Conservation (phyloP, 2,888 invertebrate species). For the Polymixis flavicincta region DNA sequence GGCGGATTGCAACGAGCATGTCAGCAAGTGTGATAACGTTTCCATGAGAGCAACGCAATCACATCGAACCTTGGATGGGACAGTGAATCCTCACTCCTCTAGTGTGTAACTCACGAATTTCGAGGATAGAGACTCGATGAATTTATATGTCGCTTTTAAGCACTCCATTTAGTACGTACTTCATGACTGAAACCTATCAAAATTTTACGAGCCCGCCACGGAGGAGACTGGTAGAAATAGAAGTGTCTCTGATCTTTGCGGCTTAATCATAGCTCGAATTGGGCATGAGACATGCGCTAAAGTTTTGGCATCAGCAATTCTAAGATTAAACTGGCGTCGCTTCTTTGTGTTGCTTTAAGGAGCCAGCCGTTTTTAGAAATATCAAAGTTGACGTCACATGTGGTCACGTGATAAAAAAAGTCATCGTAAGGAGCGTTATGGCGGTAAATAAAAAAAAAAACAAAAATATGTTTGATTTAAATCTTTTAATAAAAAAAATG, state of each 20-base stretch:
- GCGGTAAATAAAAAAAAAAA: too few relatives aligned
- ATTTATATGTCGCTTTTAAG: slow-evolving; percentile 11
- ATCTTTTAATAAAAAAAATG: too few relatives aligned
- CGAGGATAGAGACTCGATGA: slow-evolving; percentile 6
- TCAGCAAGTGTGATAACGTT: background rate
- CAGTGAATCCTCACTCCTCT: background rate
- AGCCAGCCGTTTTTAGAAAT: slow-evolving; percentile 24
- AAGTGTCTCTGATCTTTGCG: slow-evolving; percentile 60
- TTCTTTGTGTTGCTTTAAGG: background rate
- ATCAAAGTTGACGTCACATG: too few relatives aligned
- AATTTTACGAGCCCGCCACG: slow-evolving; percentile 63
- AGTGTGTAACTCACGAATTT: slow-evolving; percentile 6
- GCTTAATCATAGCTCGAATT: slow-evolving; percentile 52
- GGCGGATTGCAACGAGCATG: background rate
- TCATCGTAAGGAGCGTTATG: too few relatives aligned
- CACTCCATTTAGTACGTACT: slow-evolving; percentile 53
- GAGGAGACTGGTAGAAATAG: slow-evolving; percentile 59
- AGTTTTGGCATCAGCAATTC: slow-evolving; percentile 33
- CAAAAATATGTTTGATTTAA: too few relatives aligned
- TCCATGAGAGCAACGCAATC: slow-evolving; percentile 19
- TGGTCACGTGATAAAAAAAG: too few relatives aligned
- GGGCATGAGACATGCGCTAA: slow-evolving; percentile 24
- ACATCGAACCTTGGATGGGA: background rate
- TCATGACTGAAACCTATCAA: slow-evolving; percentile 52
- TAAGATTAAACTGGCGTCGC: background rate